Evolutionary conservation across 2,113 vertebrate species (phyloP).

Genomic region (Macquaria ambigua): DNA sequence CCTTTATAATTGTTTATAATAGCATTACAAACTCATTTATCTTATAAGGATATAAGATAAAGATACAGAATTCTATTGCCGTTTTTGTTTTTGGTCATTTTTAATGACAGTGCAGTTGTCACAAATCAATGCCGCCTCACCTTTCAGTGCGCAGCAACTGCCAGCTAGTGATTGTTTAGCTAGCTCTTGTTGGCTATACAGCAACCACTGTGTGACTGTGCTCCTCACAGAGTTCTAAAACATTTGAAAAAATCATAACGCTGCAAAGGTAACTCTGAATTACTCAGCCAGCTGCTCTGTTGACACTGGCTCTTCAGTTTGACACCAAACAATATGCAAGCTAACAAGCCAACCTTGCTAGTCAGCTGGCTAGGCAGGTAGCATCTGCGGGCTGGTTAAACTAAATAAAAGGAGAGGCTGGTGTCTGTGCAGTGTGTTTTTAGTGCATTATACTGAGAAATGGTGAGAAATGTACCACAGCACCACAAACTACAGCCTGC

Average conservation of each 20-base stretch:
- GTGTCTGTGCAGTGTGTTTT: not conserved
- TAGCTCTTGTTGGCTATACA: not conserved
- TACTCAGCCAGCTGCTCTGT: not conserved
- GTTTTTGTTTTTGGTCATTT: too few relatives aligned
- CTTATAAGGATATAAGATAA: too few relatives aligned
- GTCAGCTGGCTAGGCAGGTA: too few relatives aligned
- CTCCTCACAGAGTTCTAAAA: not conserved
- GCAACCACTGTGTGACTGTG: not conserved
- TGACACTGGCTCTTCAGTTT: not conserved
- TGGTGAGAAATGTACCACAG: too few relatives aligned
- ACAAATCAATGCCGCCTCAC: not conserved
- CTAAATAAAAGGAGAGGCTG: too few relatives aligned
- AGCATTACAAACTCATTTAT: too few relatives aligned
- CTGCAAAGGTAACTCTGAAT: not conserved
- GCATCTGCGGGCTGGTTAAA: too few relatives aligned
- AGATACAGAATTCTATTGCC: too few relatives aligned
- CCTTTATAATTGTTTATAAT: too few relatives aligned
- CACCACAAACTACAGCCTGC: too few relatives aligned
- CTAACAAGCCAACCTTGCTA: not conserved
- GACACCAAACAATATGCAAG: not conserved
- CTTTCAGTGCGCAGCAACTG: not conserved
- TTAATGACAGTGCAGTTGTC: not conserved
- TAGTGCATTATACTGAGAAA: too few relatives aligned
- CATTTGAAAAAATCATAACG: not conserved
- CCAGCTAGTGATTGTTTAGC: not conserved